Percentiles rank a stretch among this genome's conserved stretches.
Evolutionary conservation across 2,888 invertebrate genomes (phyloP).

Genomic region (Ganaspis brasiliensis): DNA sequence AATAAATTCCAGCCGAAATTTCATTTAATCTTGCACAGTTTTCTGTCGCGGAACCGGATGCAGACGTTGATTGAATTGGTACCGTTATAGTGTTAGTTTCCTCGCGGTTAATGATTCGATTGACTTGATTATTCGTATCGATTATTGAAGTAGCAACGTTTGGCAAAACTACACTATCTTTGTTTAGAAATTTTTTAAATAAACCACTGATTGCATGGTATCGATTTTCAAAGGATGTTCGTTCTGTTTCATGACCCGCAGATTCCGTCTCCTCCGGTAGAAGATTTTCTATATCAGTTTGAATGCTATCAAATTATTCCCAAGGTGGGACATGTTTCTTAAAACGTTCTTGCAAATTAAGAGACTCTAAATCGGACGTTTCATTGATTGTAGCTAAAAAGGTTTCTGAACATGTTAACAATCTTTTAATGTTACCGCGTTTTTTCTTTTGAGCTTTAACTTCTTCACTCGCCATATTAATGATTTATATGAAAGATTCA

Average conservation of each 20-base stretch:
- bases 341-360: slow-evolving; percentile 16
- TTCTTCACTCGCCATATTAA: neutral
- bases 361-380: neutral
- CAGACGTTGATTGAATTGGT: neutral
- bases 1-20: neutral
- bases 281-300: neutral
- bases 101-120: too few species aligned
- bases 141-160: too few species aligned
- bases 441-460: neutral
- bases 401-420: neutral
- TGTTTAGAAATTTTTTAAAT: neutral
- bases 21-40: neutral
- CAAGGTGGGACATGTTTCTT: neutral
- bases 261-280: neutral
- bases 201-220: neutral
- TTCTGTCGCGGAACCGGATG: neutral
- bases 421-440: neutral
- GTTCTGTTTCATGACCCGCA: neutral
- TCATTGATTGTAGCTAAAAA: neutral
- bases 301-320: neutral
- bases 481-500: neutral
- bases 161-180: too few species aligned
- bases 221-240: neutral
- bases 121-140: too few species aligned
- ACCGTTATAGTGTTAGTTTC: neutral